Percentiles rank a stretch among this genome's conserved stretches.
Conservation (phyloP, 2,888 invertebrate genomes). For the Tetrapedia diversipes region DNA sequence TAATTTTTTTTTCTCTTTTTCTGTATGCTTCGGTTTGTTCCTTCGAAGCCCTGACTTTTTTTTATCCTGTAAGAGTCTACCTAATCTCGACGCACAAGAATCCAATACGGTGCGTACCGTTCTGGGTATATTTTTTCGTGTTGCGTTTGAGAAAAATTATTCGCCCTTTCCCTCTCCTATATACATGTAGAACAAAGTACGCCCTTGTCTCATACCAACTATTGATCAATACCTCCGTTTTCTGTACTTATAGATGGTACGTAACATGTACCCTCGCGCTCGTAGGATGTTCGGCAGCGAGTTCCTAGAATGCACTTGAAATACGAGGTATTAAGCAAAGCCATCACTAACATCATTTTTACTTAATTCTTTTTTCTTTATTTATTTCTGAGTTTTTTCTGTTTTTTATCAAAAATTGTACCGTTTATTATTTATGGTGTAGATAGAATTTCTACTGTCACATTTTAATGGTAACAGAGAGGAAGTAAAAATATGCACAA, state of each 20-base stretch:
- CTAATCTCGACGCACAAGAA: conserved; percentile 43
- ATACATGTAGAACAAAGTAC: conserved; percentile 75
- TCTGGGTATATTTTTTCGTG: conserved; percentile 49
- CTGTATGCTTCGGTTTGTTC: conserved; percentile 47
- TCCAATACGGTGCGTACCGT: conserved; percentile 55
- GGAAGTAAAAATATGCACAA: conserved; percentile 24
- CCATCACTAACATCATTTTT: conserved; percentile 79
- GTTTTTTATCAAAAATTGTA: conserved; percentile 52
- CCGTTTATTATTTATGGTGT: conserved; percentile 59
- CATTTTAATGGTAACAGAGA: conserved; percentile 21
- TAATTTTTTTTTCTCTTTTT: conserved; percentile 44
- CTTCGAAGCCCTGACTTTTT: conserved; percentile 45
- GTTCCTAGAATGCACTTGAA: conserved; percentile 82
- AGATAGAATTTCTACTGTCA: conserved; percentile 58
- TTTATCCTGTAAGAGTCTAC: conserved; percentile 41
- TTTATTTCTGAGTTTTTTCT: conserved; percentile 50
- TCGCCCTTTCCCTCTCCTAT: conserved; percentile 53
- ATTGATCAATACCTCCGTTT: conserved; percentile 82
- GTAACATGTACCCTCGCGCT: conserved; percentile 82
- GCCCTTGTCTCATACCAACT: conserved; percentile 75
- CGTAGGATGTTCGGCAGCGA: conserved; percentile 82
- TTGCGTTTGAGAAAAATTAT: conserved; percentile 60
- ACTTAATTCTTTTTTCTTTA: conserved; percentile 64
- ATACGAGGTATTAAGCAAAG: conserved; percentile 81
- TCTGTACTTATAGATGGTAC: conserved; percentile 83